Evolutionary conservation across 2,797 vertebrate genomes (phyloP).

Genomic region (Potorous gilbertii): DNA sequence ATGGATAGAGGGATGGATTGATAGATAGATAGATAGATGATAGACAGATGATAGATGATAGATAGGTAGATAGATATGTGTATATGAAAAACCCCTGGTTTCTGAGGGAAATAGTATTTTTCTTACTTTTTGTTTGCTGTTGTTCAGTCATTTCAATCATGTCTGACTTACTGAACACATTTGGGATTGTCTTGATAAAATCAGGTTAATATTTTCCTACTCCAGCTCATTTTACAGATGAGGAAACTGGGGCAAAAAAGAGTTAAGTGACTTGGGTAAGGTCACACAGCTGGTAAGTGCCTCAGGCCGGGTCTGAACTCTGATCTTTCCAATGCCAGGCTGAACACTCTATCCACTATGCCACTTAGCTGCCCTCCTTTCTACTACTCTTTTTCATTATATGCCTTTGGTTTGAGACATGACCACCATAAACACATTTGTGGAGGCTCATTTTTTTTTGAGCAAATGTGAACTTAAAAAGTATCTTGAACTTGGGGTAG

Average conservation of each 20-base stretch:
- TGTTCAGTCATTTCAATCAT: neutral
- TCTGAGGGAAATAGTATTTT: neutral
- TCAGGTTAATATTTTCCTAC: neutral
- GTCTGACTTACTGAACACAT: neutral
- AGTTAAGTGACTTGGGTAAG: neutral
- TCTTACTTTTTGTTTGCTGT: neutral
- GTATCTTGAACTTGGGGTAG: neutral
- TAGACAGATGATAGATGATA: too few species aligned
- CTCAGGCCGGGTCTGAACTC: neutral
- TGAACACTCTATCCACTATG: neutral
- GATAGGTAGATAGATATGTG: neutral
- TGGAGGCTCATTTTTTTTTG: neutral
- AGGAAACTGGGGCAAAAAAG: neutral
- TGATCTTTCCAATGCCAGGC: neutral
- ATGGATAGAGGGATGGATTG: too few species aligned
- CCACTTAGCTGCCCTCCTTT: neutral
- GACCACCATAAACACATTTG: neutral
- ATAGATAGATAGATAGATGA: too few species aligned
- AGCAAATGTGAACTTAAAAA: neutral
- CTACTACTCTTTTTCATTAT: neutral
- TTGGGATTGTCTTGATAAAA: neutral
- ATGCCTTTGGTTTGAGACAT: neutral
- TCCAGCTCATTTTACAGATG: neutral
- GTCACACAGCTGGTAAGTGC: neutral
- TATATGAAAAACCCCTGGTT: neutral